Evolutionary conservation across 2,113 vertebrate species (phyloP).

Genomic region (Brachyhypopomus gauderio): DNA sequence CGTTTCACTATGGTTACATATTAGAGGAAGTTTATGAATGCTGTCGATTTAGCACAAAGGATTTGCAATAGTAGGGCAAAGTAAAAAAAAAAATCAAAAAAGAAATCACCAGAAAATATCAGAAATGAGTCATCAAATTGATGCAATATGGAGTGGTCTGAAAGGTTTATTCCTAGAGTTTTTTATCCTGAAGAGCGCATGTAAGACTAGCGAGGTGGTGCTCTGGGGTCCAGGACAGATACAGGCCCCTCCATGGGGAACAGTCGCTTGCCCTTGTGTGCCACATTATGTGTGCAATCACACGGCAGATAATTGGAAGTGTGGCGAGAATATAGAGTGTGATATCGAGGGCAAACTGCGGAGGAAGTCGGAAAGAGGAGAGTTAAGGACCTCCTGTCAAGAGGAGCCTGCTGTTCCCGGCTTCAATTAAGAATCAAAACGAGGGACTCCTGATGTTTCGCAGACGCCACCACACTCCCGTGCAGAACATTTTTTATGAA

Average conservation of each 20-base stretch:
- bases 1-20: background rate
- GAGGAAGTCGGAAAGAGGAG: constrained; percentile 39
- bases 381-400: constrained; percentile 11
- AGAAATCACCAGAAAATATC: background rate
- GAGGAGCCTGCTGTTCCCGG: constrained; percentile 3
- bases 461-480: constrained; percentile 24
- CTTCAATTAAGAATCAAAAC: constrained; percentile 30
- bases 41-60: constrained; percentile 25
- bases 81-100: too few species aligned
- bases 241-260: constrained; percentile 56
- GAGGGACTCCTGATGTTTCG: constrained; percentile 14
- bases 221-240: constrained; percentile 38
- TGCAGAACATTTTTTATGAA: too few species aligned
- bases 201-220: constrained; percentile 26
- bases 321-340: constrained; percentile 71
- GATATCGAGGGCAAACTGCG: constrained; percentile 50
- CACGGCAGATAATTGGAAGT: constrained; percentile 74
- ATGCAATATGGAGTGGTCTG: constrained; percentile 12
- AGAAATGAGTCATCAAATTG: constrained; percentile 16
- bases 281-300: constrained; percentile 76
- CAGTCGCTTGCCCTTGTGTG: constrained; percentile 69
- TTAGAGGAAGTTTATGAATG: constrained; percentile 4
- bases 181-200: background rate
- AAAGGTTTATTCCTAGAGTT: constrained; percentile 12
- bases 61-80: background rate